Conservation (phyloP, 2,113 vertebrate species). For the Sardina pilchardus region DNA sequence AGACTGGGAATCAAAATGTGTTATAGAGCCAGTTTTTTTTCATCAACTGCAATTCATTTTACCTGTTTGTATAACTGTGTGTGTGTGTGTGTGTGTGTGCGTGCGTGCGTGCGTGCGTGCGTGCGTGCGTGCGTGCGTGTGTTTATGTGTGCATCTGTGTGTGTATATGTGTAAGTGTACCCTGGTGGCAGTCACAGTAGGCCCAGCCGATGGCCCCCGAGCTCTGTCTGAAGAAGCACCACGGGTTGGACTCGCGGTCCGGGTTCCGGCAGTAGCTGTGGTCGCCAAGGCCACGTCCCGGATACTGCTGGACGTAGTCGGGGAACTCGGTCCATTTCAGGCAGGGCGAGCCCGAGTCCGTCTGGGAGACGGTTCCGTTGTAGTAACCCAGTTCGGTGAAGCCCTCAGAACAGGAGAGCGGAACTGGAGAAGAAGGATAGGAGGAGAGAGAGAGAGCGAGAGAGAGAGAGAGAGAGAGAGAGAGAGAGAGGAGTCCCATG, state of each 20-base stretch:
- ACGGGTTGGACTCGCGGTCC: conserved; percentile 79
- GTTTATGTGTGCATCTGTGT: not conserved
- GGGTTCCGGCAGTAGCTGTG: conserved; percentile 90
- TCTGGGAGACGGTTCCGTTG: conserved; percentile 82
- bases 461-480: not conserved
- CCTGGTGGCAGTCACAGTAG: conserved; percentile 88
- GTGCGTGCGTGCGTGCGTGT: no score
- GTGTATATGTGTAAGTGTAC: conserved; percentile 57
- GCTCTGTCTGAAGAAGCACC: conserved; percentile 88
- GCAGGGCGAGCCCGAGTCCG: conserved; percentile 79
- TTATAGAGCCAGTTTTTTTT: not conserved
- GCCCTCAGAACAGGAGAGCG: conserved; percentile 76
- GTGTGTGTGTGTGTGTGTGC: no score
- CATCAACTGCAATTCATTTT: not conserved
- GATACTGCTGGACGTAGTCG: conserved; percentile 88
- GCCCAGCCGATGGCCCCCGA: conserved; percentile 85
- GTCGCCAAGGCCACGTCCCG: conserved; percentile 82
- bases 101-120: no score
- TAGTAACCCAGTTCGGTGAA: conserved; percentile 82
- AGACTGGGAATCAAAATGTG: not conserved
- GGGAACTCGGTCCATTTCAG: conserved; percentile 88
- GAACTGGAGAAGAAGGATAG: conserved; percentile 59
- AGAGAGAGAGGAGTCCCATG: not conserved
- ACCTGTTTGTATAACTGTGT: not conserved
- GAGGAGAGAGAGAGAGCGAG: no score